Evolutionary conservation across 2,113 vertebrate genomes (phyloP).

Genomic region (Sinocyclocheilus rhinocerous): DNA sequence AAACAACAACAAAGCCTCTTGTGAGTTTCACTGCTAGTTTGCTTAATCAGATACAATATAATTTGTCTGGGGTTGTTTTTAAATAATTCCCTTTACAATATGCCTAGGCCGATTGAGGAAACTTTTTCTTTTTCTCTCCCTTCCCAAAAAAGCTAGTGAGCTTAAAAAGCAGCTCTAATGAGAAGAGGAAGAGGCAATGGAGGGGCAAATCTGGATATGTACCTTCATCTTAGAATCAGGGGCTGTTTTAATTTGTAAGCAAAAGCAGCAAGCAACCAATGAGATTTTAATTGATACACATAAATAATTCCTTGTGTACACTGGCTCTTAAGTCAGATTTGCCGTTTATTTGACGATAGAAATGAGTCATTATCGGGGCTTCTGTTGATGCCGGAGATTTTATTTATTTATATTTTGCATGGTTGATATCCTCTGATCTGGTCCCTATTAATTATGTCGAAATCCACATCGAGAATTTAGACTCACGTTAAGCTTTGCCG

Average conservation of each 20-base stretch:
- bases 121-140: conserved; percentile 26
- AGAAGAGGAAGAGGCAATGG: conserved; percentile 68
- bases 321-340: conserved; percentile 83
- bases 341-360: conserved; percentile 82
- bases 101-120: conserved; percentile 58
- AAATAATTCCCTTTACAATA: conserved; percentile 75
- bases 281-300: conserved; percentile 91
- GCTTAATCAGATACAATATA: conserved; percentile 74
- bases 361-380: conserved; percentile 81
- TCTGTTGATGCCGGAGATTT: conserved; percentile 78
- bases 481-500: conserved; percentile 60
- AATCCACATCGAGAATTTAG: conserved; percentile 72
- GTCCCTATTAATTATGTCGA: conserved; percentile 77
- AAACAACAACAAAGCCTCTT: conserved; percentile 67
- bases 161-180: conserved; percentile 71
- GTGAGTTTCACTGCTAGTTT: conserved; percentile 66
- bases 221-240: conserved; percentile 77
- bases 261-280: conserved; percentile 86
- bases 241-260: conserved; percentile 84
- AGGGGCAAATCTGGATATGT: conserved; percentile 70
- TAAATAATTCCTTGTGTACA: conserved; percentile 93
- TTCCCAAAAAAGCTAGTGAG: conserved; percentile 39
- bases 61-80: conserved; percentile 71
- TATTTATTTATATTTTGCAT: conserved; percentile 77
- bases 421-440: conserved; percentile 75